Base-by-base conservation (phyloP, 2,888 invertebrate species). In the Hirtodrosophila trivittata region DNA sequence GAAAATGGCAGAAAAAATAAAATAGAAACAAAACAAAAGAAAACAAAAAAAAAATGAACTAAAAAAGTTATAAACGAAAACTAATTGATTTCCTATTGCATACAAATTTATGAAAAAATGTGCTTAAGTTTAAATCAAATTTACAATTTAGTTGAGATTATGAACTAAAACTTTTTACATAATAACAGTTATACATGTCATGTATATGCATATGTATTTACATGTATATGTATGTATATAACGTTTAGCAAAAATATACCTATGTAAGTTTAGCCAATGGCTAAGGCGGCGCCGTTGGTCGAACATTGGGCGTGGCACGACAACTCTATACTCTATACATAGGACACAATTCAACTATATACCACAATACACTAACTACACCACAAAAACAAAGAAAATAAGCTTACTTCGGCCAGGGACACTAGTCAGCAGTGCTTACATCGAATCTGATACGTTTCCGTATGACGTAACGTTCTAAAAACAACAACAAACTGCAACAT, bases 61-160 rank as follows among this genome's bases (percentile, higher is more conserved):
- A 39, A 38, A 10, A 66, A 25, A 25, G n/a, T 26, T 32, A 55
- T 49, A 51, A 57, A 65, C 56, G 4, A 25, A n/a, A n/a, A n/a
- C n/a, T 52, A 77, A 77, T 81, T 74, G 54, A 85, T 77, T 85
- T 78, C 82, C 82, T 81, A 77, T 73, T 72, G 54, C 85, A 81
- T 77, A 86, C 76, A 86, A 83, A 78, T 75, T 72, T 77, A 77
- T 62, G 69, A 62, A 77, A 77, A 74, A 70, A 72, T 78, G 84
- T 86, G 86, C 78, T 83, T 78, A 86, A 86, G 86, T 80, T 78
- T 80, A 86, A 86, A 86, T 83, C 66, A 80, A 80, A 86, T 80
- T 80, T 80, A 86, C 86, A 75, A 86, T 83, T 80, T 72, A 83
- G 86, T 80, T 80, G 84, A 80, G 78, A 86, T 78, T 86, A 86